Base-by-base conservation (phyloP, 2,888 invertebrate genomes). In the Helicoverpa assulta region DNA sequence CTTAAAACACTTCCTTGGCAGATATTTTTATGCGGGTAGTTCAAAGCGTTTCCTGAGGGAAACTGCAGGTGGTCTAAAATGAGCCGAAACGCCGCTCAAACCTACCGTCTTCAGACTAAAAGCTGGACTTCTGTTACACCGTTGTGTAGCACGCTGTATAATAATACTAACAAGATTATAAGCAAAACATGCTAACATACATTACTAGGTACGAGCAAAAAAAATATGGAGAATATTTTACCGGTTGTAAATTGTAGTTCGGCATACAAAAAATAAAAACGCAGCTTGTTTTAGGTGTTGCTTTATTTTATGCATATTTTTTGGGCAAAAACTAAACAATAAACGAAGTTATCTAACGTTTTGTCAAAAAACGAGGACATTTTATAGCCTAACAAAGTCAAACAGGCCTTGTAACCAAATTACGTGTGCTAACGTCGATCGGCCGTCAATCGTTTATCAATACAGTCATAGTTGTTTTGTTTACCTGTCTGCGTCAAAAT, bases 51-150 rank as follows among this genome's bases (percentile, higher is more conserved):
- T 65, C 75, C 64, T 67, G 33, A 70, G 78, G 75, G 69, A 85
- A 83, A 65, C 83, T 82, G 85, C 88, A 87, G 89, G 90, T 88
- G 88, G 84, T 74, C 84, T 81, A 78, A 73, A 85, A 80, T 74
- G 74, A 86, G 80, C 60, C 66, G 58, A 74, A 79, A 70, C n/a
- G 67, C 50, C 26, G 69, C 67, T 76, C 59, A 62, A 66, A 68
- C 73, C 73, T 33, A 61, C 63, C 61, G 75, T 68, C 78, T 58
- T 67, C 60, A 60, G 54, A 65, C 64, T 68, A 64, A 74, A 29
- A 67, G 64, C 67, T 66, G 52, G 69, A n/a, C 5, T 55, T 12
- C 14, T 54, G 33, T 85, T 50, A 84, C 85, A 87, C 85, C 71
- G 73, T 51, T n/a, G 7, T 26, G 73, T 69, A 65, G 6, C 47